Conservation (phyloP, 2,888 invertebrate genomes). For the Unio pictorum region DNA sequence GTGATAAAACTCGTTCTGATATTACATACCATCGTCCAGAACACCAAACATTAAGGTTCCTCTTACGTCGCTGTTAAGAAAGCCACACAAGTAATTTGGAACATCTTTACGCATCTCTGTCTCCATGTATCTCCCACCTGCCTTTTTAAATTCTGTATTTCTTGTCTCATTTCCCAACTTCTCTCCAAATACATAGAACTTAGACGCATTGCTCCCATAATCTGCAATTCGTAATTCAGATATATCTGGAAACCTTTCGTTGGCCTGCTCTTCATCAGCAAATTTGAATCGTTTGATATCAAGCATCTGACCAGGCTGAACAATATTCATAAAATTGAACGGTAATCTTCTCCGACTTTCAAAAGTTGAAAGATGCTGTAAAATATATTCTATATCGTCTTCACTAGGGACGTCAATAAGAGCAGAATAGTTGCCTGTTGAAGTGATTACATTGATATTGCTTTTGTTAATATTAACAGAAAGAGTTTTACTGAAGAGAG, state of each 20-base stretch:
- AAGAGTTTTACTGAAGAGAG: conserved; percentile 27
- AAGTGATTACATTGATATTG: conserved; percentile 32
- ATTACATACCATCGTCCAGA: conserved; percentile 46
- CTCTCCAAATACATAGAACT: conserved; percentile 29
- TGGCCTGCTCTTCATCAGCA: conserved; percentile 30
- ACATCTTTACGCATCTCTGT: conserved; percentile 42
- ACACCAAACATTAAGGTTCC: conserved; percentile 57
- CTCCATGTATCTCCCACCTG: conserved; percentile 36
- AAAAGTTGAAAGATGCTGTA: conserved; percentile 25
- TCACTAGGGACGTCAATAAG: conserved; percentile 41
- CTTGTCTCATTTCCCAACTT: conserved; percentile 48
- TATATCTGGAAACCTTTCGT: conserved; percentile 16
- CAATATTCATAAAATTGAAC: conserved; percentile 32
- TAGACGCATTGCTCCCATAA: background rate
- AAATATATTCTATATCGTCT: conserved; percentile 29
- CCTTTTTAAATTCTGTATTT: conserved; percentile 57
- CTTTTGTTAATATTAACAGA: conserved; percentile 18
- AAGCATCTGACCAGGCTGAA: conserved; percentile 14
- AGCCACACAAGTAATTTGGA: conserved; percentile 53
- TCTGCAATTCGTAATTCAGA: background rate
- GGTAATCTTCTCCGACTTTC: conserved; percentile 28
- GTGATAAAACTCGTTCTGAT: too few relatives aligned
- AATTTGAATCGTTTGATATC: conserved; percentile 31
- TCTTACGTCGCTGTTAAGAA: conserved; percentile 53
- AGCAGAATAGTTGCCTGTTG: conserved; percentile 30